Percentiles rank a stretch among this genome's conserved stretches.
Conservation (phyloP, 2,888 invertebrate genomes). For the Caenorhabditis sp. region DNA sequence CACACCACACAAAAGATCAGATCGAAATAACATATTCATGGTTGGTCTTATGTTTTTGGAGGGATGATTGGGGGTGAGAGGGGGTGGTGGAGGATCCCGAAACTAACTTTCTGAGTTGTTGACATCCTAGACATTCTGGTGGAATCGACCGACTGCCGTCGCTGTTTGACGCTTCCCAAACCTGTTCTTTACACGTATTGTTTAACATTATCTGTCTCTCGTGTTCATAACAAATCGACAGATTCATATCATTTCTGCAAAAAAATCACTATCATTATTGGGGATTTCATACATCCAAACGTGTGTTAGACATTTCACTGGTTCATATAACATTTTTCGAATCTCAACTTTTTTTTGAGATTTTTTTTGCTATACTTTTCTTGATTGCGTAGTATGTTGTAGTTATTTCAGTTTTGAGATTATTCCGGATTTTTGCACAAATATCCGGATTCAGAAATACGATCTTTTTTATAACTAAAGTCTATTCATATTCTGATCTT, state of each 20-base stretch:
- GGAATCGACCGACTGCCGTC: neutral
- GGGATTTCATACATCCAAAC: too few relatives aligned
- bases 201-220: neutral
- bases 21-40: neutral
- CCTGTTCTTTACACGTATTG: neutral
- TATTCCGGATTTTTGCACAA: too few relatives aligned
- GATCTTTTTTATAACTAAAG: too few relatives aligned
- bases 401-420: too few relatives aligned
- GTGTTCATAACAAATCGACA: neutral
- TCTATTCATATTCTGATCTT: too few relatives aligned
- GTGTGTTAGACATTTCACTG: too few relatives aligned
- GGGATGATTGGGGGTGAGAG: neutral
- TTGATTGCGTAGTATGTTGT: too few relatives aligned
- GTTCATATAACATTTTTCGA: too few relatives aligned
- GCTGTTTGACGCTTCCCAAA: neutral
- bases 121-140: slow-evolving; percentile 1
- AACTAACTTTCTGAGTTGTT: neutral
- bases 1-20: neutral
- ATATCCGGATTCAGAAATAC: too few relatives aligned
- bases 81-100: neutral
- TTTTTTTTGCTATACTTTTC: too few relatives aligned
- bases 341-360: too few relatives aligned
- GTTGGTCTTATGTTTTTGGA: too few relatives aligned
- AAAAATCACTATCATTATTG: neutral
- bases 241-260: neutral